These are phyloP conservation scores for Tenebrosternarchus preto DNA, from an alignment of 2,113 vertebrate species.

Conservation along the genomic window DNA sequence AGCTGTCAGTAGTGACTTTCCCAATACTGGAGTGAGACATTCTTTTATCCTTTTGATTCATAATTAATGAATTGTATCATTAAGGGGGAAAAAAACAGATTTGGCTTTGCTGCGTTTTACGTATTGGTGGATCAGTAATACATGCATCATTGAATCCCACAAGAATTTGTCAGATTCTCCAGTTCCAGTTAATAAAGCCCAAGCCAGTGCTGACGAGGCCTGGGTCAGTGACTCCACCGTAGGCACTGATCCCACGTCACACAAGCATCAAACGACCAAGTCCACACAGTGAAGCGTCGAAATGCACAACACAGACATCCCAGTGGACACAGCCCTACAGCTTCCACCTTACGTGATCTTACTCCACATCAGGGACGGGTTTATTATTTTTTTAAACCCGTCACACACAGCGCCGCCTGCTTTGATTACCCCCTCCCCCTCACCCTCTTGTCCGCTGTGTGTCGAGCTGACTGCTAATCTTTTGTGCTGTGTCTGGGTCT, in stretches of 20 bases:
- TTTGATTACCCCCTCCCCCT: too few species aligned
- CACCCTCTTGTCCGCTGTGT: not conserved
- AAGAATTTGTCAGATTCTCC: not conserved
- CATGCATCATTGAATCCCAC: not conserved
- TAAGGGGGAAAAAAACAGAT: not conserved
- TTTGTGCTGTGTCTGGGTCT: not conserved
- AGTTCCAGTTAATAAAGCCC: not conserved
- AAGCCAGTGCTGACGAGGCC: not conserved
- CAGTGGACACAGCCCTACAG: too few species aligned
- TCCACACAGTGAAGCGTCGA: too few species aligned
- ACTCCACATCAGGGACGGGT: conserved; percentile 6
- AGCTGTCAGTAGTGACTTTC: not conserved
- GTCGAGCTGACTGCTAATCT: not conserved
- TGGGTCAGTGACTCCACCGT: conserved; percentile 5
- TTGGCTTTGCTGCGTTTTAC: not conserved
- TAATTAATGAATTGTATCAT: not conserved
- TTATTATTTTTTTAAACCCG: conserved; percentile 1
- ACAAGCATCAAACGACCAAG: too few species aligned
- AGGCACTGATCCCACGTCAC: not conserved
- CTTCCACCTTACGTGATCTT: too few species aligned
- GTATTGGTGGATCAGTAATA: not conserved
- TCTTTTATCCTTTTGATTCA: not conserved
- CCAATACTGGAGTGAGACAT: not conserved
- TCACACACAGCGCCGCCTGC: not conserved
- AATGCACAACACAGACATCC: too few species aligned